Percentiles rank a stretch among this genome's conserved stretches.
phyloP scores from a whole-genome alignment of 2,797 vertebrate species.

The Silurus aristotelis region DNA sequence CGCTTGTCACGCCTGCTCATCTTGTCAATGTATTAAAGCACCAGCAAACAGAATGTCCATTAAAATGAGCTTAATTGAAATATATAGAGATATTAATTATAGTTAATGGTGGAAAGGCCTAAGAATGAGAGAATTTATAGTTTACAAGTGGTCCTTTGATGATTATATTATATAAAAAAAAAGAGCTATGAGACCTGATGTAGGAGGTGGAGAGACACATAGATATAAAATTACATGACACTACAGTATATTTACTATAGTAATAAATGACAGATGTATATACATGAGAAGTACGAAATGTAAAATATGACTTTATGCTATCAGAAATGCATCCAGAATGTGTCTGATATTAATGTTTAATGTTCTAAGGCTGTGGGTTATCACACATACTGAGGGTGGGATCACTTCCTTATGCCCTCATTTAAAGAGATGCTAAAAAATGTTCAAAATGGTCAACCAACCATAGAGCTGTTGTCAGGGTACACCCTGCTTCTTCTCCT shows the following conservation, averaged over 20 bases:
- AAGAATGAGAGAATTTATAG: neutral
- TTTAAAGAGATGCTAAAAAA: neutral
- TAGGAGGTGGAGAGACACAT: neutral
- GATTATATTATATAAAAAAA: neutral
- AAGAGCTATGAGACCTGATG: neutral
- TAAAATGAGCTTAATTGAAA: constrained; percentile 10
- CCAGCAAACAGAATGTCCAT: neutral
- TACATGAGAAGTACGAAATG: neutral
- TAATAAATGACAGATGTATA: neutral
- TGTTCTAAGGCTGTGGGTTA: constrained; percentile 5
- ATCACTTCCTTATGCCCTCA: neutral
- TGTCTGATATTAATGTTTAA: neutral
- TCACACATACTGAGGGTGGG: neutral
- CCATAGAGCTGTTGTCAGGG: too few species aligned
- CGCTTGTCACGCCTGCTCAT: constrained; percentile 23
- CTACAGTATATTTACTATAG: neutral
- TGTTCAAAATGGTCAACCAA: neutral
- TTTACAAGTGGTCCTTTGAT: neutral
- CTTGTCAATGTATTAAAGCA: constrained; percentile 11
- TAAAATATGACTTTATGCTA: neutral
- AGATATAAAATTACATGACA: neutral
- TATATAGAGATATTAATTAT: constrained; percentile 1
- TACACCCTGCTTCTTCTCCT: too few species aligned
- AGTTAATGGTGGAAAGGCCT: neutral
- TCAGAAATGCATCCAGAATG: neutral